phyloP scores from a whole-genome alignment of 2,888 invertebrate genomes.

The Tinea pellionella region DNA sequence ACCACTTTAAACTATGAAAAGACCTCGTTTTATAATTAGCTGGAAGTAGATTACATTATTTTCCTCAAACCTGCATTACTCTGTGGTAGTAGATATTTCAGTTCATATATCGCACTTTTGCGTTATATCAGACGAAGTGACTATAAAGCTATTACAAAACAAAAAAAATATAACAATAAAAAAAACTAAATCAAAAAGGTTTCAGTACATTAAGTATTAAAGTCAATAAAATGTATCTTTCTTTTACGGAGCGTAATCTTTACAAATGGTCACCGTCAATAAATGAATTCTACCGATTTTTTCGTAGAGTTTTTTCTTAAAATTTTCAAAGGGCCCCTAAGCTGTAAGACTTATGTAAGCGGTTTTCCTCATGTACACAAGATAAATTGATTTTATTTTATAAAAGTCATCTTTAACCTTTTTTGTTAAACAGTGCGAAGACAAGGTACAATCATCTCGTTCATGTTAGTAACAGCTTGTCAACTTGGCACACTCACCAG shows the following conservation, averaged over 20 bases:
- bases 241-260: background rate
- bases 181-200: background rate
- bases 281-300: background rate
- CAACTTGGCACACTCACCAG: too few species aligned
- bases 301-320: background rate
- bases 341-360: background rate
- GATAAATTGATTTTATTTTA: conserved; percentile 2
- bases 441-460: too few species aligned
- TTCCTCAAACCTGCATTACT: too few species aligned
- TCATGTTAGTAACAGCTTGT: too few species aligned
- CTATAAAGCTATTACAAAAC: too few species aligned
- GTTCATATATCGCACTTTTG: too few species aligned
- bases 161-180: background rate
- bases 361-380: background rate
- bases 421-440: conserved; percentile 3
- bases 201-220: background rate
- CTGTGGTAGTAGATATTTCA: too few species aligned
- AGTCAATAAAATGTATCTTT: conserved; percentile 1
- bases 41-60: too few species aligned
- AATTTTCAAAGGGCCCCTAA: background rate
- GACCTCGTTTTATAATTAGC: too few species aligned
- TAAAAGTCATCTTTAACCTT: background rate
- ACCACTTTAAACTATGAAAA: too few species aligned
- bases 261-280: conserved; percentile 8
- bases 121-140: too few species aligned